Conservation (phyloP, 2,113 vertebrate species). For the Chlorodrepanis virens region DNA sequence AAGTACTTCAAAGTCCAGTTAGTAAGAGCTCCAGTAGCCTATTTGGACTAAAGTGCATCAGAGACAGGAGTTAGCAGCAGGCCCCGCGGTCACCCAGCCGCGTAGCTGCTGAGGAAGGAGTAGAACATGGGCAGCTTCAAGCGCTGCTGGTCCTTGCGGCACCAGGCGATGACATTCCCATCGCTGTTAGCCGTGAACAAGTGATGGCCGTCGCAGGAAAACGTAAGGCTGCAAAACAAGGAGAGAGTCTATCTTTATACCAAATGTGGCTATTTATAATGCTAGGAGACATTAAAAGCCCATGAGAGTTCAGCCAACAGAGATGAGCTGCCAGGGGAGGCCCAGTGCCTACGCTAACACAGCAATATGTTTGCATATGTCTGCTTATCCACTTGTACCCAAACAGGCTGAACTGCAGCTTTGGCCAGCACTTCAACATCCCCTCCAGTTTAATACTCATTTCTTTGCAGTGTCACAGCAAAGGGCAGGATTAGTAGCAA, state of each 20-base stretch:
- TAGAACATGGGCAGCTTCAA: constrained; percentile 98
- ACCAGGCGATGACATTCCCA: constrained; percentile 95
- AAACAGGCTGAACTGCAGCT: not conserved
- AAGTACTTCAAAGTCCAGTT: constrained; percentile 4
- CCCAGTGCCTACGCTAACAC: not conserved
- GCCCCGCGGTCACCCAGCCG: constrained; percentile 79
- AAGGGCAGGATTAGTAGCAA: not conserved
- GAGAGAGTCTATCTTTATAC: not conserved
- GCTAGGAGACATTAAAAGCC: not conserved
- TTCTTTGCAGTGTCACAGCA: not conserved
- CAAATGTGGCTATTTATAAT: not conserved
- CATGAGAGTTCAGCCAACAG: not conserved
- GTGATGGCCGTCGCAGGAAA: constrained; percentile 98
- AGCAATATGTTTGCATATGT: not conserved
- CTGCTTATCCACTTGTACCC: not conserved
- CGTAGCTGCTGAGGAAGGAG: constrained; percentile 97
- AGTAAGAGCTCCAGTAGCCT: not conserved
- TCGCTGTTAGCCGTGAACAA: constrained; percentile 95
- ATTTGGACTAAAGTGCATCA: constrained; percentile 44
- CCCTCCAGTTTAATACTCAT: not conserved
- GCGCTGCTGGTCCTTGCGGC: constrained; percentile 95
- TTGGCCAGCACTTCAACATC: not conserved
- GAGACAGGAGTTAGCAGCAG: constrained; percentile 1
- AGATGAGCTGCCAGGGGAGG: not conserved
- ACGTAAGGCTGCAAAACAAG: constrained; percentile 85